Percentiles rank a stretch among this genome's conserved stretches.
These are phyloP conservation scores for Phasianus colchicus DNA, from an alignment of 2,113 vertebrate species.

Conservation along the genomic window DNA sequence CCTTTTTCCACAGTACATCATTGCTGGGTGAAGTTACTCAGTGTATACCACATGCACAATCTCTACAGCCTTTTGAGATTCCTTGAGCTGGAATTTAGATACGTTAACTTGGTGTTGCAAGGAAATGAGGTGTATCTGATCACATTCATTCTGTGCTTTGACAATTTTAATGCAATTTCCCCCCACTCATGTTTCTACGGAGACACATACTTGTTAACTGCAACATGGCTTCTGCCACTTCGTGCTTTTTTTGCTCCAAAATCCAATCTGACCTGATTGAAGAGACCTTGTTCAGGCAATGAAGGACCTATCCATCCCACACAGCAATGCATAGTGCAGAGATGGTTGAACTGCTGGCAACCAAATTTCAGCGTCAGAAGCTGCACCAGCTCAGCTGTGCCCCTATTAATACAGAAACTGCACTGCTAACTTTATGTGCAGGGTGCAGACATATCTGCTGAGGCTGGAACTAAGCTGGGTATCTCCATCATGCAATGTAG, in stretches of 20 bases:
- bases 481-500: not conserved
- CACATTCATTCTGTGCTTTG: accelerated
- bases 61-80: not conserved
- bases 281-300: not conserved
- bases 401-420: not conserved
- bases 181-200: not conserved
- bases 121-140: not conserved
- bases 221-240: not conserved
- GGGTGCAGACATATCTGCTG: not conserved
- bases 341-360: not conserved
- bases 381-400: not conserved
- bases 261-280: not conserved
- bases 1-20: not conserved
- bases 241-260: not conserved
- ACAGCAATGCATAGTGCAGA: not conserved
- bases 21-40: not conserved
- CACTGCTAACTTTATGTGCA: not conserved
- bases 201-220: not conserved
- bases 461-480: not conserved
- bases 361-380: not conserved
- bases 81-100: not conserved
- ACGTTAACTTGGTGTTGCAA: not conserved
- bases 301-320: not conserved
- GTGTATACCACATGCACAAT: not conserved
- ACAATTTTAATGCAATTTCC: not conserved